Evolutionary conservation across 1,140 invertebrate species (phyloP), one percentile per base, ranked within the genome.

Genomic region (Diorhabda carinulata): DNA sequence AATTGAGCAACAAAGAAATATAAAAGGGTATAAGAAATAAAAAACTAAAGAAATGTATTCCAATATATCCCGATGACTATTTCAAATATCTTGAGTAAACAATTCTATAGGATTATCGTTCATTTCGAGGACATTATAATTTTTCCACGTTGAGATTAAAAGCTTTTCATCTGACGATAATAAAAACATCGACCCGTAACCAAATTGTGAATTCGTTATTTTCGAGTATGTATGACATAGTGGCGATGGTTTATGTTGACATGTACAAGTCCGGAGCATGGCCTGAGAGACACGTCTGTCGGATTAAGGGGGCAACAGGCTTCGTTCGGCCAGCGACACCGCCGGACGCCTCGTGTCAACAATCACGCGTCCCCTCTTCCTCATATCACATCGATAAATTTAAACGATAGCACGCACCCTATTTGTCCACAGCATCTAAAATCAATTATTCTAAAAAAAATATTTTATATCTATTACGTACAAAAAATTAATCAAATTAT

Each of bases 171-270:
- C 25, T 25, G 25, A 25, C 25, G 25, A 25, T 25, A 25, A 52
- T 52, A 4, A 52, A 52, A n/a, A 8, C 6, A 52, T n/a, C 47
- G n/a, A 52, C 47, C 47, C 6, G 47, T 52, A 52, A 52, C n/a
- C 47, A 52, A 52, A 52, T 52, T 52, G n/a, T 52, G 47, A 8
- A 52, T 52, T 52, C 47, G 6, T 52, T 52, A 52, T 52, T 8
- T 52, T 52, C 47, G 47, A 8, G 47, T 52, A 52, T 52, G 47
- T 62, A 43, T 62, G 61, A 74, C 73, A 74, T 75, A 67, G 70
- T 73, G 72, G 70, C 72, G 68, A 72, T 71, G 72, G 70, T 52
- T 52, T 70, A 69, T 73, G 72, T 74, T 74, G 71, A 74, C 73
- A 74, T 72, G 64, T 69, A 70, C 69, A 68, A 71, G 73, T 69